Evolutionary conservation across 2,113 vertebrate genomes (phyloP).

Genomic region (Hippocampus abdominalis): DNA sequence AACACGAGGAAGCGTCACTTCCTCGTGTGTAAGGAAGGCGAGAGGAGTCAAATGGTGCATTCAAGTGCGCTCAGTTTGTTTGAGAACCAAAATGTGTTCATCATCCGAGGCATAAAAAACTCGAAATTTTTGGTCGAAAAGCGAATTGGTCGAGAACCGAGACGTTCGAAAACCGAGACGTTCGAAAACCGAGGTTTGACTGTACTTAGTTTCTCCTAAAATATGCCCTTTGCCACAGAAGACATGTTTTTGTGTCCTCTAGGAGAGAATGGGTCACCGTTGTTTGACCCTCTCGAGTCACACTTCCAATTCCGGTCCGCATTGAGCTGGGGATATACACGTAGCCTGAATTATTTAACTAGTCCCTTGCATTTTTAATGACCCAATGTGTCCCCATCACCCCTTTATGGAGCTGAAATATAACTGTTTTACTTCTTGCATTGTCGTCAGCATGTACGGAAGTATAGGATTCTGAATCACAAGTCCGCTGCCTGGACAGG

Average conservation of each 20-base stretch:
- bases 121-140: too few species aligned
- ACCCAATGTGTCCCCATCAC: constrained; percentile 60
- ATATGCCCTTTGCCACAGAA: constrained; percentile 3
- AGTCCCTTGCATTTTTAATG: constrained; percentile 75
- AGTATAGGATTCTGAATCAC: constrained; percentile 32
- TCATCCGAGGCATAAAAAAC: too few species aligned
- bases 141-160: too few species aligned
- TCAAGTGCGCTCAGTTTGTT: too few species aligned
- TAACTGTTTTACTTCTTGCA: constrained; percentile 49
- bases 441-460: constrained; percentile 18
- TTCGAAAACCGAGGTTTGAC: neutral
- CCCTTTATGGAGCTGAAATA: constrained; percentile 68
- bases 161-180: too few species aligned
- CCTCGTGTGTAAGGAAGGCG: too few species aligned
- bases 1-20: too few species aligned
- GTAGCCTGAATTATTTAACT: constrained; percentile 74
- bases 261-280: constrained; percentile 20
- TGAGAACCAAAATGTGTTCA: too few species aligned
- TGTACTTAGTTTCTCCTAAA: neutral
- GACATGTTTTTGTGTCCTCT: constrained; percentile 22
- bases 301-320: constrained; percentile 51
- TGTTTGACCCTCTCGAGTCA: constrained; percentile 37
- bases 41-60: too few species aligned
- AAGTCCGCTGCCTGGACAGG: constrained; percentile 9
- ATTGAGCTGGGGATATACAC: constrained; percentile 65